Evolutionary conservation across 1,140 invertebrate species (phyloP), one percentile per base, ranked within the genome.

Genomic region (Pogonomyrmex californicus): DNA sequence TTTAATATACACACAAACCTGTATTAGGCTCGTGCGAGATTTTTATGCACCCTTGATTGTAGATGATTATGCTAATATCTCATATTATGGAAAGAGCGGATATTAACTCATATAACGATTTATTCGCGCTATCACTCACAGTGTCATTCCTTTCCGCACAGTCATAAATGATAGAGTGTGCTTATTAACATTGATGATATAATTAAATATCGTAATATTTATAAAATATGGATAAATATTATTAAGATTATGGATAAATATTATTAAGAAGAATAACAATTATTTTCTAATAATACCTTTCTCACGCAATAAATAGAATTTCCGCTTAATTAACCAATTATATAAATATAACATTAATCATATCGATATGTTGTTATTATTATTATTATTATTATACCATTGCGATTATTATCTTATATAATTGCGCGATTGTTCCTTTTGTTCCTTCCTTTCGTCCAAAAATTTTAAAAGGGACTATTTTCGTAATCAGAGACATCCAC

Each of bases 31-130:
- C 65, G 70, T 54, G 23, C 14, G 30, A 17, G 30, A 83, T 7
- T 7, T n/a, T 23, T 75, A 86, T 38, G 6, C n/a, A 23, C n/a
- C 7, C 54, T 33, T 12, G 51, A 41, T 86, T n/a, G 6, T 51
- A 10, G 33, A 78, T 49, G 44, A 85, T 85, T 86, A 73, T 17
- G n/a, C 36, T 51, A 76, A 86, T 88, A 89, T 44, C 75, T 70
- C 76, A 60, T 86, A 65, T 33, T n/a, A 65, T 38, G 33, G 38
- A 10, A n/a, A 79, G 36, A 60, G 9, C 30, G 5, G 33, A 58
- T 4, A 33, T 73, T 63, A 36, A 87, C 36, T 78, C n/a, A 23
- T 4, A 41, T 6, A 66, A 14, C 44, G 66, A 81, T 77, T 68
- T 23, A 65, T 2, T 63, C 44, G 5, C 44, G 30, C 30, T 6